Base-by-base conservation (phyloP, 2,113 vertebrate species). In the Eudorcas thomsonii region DNA sequence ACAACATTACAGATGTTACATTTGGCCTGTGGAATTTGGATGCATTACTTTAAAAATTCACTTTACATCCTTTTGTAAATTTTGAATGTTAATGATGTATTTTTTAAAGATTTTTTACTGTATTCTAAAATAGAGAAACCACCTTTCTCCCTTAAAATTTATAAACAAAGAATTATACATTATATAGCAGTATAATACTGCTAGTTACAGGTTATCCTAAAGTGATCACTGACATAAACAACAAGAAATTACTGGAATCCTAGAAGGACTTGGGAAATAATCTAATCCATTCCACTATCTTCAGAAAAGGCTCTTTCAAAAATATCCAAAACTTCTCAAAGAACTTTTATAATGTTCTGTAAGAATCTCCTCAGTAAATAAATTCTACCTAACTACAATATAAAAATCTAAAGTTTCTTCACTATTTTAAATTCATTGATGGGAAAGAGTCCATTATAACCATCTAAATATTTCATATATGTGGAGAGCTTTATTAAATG, bases 101-200 rank as follows among this genome's bases (percentile, higher is more conserved):
- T 78, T 82, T 52, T 50, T 26, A 10, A 80, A 60, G 30, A 84
- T 33, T 62, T 45, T 52, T 90, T 84, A 77, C 4, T 89, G 2
- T 67, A 92, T 92, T 82, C 26, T 93, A 84, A 97, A 96, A 90
- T 39, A 96, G n/a, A 96, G 17, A 82, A 97, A 89, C n/a, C 96
- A 78, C 17, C 60, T 80, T 94, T 64, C 3, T 10, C 30, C 26
- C 5, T 86, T 54, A 91, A 89, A 88, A 81, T 96, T 83, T 94
- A 81, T 91, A 57, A 81, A 90, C 43, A 91, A 3, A 90, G 21
- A 94, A 54, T 74, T 77, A 88, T 4, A n/a, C 10, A 89, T 80
- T 81, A 88, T 4, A n/a, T 7, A 89, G 71, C 12, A 78, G 39
- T 54, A 71, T 84, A 91, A 64, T 36, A 71, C 85, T 59, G 33